Evolutionary conservation across 1,140 invertebrate species (phyloP), one percentile per base, ranked within the genome.

Genomic region (Micrasema minimum): DNA sequence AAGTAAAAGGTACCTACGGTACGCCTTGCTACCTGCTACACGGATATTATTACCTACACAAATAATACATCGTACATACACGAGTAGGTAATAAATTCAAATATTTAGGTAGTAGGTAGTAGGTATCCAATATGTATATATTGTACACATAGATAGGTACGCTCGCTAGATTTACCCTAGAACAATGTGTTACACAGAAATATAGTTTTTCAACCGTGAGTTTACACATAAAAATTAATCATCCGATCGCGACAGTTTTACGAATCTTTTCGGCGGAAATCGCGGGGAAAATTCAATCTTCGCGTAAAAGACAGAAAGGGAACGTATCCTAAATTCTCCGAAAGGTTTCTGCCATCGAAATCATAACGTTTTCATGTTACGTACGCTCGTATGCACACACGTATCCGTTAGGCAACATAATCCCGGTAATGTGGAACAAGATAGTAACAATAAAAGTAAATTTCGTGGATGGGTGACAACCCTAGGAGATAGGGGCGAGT

Each of bases 371-470:
- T 37, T 31, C 53, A 26, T 35, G 26, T 65, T 65, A 68, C 23
- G 14, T 61, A 41, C 57, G 72, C 59, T 59, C 55, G 66, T 62
- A 64, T 62, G 48, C 69, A 64, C 69, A 71, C 73, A 71, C 73
- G 69, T 75, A 71, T 64, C 65, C 62, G 14, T 69, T 45, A 55
- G 68, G 71, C 66, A 75, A 72, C 57, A 75, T 67, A 71, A 75
- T 75, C 66, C 69, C 66, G 66, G 73, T 75, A 75, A 75, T 75
- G 73, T 66, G 66, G 69, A 75, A 71, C 73, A 72, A 72, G 73
- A 72, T 71, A 71, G 73, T 75, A 61, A 75, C 66, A 75, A 75
- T 75, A 75, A 75, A 75, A 75, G 73, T 75, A 71, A 72, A 75
- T 75, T 75, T 69, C 23, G 69, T 57, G 69, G 73, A 75, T 71